Conservation (phyloP, 2,888 invertebrate genomes). For the Chloroclysta siterata region DNA sequence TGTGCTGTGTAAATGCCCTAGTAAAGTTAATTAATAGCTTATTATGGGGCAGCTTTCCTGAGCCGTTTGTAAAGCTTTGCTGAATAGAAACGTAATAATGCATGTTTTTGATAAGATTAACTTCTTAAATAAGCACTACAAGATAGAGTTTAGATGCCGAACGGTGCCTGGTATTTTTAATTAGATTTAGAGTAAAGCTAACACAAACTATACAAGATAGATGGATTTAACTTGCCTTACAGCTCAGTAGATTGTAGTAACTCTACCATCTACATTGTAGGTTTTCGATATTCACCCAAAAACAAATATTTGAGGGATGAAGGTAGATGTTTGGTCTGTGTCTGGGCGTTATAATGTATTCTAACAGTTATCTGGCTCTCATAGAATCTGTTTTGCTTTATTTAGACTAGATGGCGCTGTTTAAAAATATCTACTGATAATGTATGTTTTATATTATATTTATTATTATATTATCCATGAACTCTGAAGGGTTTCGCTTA, state of each 20-base stretch:
- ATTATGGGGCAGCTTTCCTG: conserved; percentile 45
- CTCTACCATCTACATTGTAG: too few relatives aligned
- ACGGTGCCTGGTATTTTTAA: conserved; percentile 11
- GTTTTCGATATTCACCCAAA: too few relatives aligned
- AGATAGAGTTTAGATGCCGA: conserved; percentile 16
- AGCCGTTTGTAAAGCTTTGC: conserved; percentile 38
- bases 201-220: neutral
- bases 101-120: conserved; percentile 36
- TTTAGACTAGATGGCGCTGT: too few relatives aligned
- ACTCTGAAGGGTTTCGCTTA: too few relatives aligned
- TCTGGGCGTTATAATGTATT: too few relatives aligned
- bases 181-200: conserved; percentile 5
- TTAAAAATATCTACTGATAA: too few relatives aligned
- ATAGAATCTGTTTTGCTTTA: too few relatives aligned
- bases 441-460: too few relatives aligned
- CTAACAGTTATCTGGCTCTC: too few relatives aligned
- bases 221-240: neutral
- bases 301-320: too few relatives aligned
- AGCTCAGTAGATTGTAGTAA: neutral
- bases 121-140: conserved; percentile 19
- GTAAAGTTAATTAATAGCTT: conserved; percentile 56
- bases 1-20: conserved; percentile 47
- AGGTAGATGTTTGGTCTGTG: too few relatives aligned
- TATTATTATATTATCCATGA: too few relatives aligned
- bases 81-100: conserved; percentile 33